Conservation (phyloP, 2,888 invertebrate genomes). For the Rotaria magnacalcarata region DNA sequence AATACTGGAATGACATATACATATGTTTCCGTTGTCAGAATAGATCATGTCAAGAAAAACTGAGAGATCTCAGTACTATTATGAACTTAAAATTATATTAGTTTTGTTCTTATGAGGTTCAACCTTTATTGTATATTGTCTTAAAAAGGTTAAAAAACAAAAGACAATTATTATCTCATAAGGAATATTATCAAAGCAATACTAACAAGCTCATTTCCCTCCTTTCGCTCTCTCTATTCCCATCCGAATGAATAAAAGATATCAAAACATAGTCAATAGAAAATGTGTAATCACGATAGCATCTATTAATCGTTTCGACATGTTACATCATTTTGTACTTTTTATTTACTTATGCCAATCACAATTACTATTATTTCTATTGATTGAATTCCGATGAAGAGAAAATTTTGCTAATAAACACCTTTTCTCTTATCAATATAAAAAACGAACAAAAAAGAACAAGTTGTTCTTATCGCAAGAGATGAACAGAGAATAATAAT, state of each 20-base stretch:
- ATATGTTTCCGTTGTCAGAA: background rate
- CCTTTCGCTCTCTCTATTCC: background rate
- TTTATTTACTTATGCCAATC: background rate
- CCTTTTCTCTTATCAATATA: too few relatives aligned
- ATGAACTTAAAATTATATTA: background rate
- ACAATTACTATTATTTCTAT: background rate
- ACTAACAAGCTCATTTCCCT: background rate
- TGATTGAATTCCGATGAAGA: background rate
- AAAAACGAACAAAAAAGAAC: too few relatives aligned
- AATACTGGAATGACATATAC: background rate
- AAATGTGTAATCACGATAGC: background rate
- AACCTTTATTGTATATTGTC: background rate
- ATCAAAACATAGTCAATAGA: background rate
- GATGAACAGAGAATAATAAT: too few relatives aligned
- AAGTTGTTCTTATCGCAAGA: too few relatives aligned
- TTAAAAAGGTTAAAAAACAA: background rate
- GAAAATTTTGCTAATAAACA: background rate
- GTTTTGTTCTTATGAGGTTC: background rate
- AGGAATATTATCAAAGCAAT: background rate
- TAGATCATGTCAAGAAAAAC: background rate
- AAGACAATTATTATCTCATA: constrained; percentile 12
- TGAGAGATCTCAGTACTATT: background rate
- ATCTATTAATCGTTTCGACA: background rate
- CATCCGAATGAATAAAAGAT: background rate
- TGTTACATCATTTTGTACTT: background rate